Conservation (phyloP, 2,888 invertebrate genomes). For the Nemurella pictetii region DNA sequence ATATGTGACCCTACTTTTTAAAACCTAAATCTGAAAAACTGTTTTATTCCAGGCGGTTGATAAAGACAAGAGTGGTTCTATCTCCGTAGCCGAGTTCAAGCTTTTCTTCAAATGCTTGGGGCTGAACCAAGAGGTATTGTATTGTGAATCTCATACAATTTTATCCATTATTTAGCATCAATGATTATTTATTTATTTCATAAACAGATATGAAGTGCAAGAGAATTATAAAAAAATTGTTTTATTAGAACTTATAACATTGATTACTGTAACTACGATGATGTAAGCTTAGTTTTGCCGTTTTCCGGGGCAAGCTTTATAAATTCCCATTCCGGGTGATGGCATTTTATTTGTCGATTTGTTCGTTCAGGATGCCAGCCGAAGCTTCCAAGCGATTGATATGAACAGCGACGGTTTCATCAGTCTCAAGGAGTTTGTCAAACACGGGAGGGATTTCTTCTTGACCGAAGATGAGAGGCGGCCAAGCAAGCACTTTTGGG, state of each 20-base stretch:
- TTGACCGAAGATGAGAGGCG: constrained; percentile 72
- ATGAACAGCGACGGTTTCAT: constrained; percentile 77
- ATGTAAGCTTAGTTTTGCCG: too few relatives aligned
- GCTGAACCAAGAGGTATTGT: constrained; percentile 67
- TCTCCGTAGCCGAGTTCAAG: constrained; percentile 80
- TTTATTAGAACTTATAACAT: too few relatives aligned
- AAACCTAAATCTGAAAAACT: neutral
- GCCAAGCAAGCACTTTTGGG: constrained; percentile 86
- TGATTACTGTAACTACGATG: too few relatives aligned
- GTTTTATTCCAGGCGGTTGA: constrained; percentile 70
- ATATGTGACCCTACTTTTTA: too few relatives aligned
- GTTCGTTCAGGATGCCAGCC: constrained; percentile 62
- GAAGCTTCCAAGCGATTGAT: constrained; percentile 78
- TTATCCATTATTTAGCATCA: too few relatives aligned
- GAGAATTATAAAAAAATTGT: too few relatives aligned
- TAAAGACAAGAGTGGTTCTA: constrained; percentile 75
- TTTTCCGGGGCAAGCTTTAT: too few relatives aligned
- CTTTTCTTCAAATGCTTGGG: constrained; percentile 81
- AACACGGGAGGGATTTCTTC: constrained; percentile 79
- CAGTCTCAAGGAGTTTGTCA: constrained; percentile 76
- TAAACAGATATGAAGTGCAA: too few relatives aligned
- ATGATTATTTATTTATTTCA: too few relatives aligned
- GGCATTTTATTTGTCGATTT: neutral
- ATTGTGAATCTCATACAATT: too few relatives aligned
- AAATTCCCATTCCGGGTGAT: too few relatives aligned